These are phyloP conservation scores for Corythaeola cristata DNA, from an alignment of 2,113 vertebrate genomes.

Conservation along the genomic window DNA sequence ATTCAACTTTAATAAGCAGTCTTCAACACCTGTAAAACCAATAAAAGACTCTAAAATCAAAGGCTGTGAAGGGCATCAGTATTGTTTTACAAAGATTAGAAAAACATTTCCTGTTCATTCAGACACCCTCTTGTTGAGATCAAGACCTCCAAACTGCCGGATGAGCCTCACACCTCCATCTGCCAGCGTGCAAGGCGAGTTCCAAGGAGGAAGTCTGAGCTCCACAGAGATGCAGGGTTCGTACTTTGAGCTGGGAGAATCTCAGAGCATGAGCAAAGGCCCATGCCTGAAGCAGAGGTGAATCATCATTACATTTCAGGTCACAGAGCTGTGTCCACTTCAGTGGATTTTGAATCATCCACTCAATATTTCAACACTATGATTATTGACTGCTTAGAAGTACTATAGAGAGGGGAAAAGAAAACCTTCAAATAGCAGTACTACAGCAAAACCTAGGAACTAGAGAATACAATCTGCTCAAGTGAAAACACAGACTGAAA, in stretches of 20 bases:
- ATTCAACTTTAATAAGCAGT: neutral
- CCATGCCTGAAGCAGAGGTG: neutral
- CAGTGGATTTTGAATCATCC: neutral
- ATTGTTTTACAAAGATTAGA: neutral
- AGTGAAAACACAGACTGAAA: neutral
- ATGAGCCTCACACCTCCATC: neutral
- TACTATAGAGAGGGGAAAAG: neutral
- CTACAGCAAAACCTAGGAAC: neutral
- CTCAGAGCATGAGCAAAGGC: neutral
- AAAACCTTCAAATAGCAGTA: neutral
- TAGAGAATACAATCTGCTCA: neutral
- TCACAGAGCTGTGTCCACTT: neutral
- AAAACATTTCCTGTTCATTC: neutral
- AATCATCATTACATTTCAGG: neutral
- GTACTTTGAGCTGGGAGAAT: neutral
- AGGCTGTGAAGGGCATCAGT: neutral
- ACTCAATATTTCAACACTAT: neutral
- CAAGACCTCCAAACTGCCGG: neutral
- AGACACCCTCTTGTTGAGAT: neutral
- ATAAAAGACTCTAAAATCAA: neutral
- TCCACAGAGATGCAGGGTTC: neutral
- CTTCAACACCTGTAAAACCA: neutral
- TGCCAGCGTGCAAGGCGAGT: neutral
- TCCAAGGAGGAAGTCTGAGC: neutral
- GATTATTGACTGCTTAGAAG: neutral